Base-by-base conservation (phyloP, 64 coral and sea anemone genomes). In the Montipora foliosa region DNA sequence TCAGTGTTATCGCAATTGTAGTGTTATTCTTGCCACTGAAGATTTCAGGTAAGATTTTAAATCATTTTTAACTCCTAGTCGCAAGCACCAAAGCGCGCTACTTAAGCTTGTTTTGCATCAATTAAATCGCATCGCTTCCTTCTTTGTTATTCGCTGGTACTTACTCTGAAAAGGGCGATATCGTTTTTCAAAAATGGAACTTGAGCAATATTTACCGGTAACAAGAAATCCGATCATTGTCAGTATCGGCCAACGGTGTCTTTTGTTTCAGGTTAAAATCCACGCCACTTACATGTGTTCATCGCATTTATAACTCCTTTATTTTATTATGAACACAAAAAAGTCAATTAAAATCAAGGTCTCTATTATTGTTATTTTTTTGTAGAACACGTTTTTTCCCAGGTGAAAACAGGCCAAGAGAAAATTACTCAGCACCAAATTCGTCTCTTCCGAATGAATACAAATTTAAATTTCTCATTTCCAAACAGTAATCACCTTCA, bases 211-310 rank as follows among this genome's bases (percentile, higher is more conserved):
- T 5, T 67, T 67, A 57, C 11, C 53, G 53, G 6, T 8, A 11
- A 57, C 6, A 57, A 57, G 53, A 57, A 57, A 11, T 57, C 11
- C 53, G 0, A 57, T 57, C 11, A 57, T 57, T 57, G 6, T 57
- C 53, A 57, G 53, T 8, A 57, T 11, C 53, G 0, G 6, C 4
- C 14, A 49, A 25, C 16, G 13, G n/a, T 68, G 44, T 4, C n/a
- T 44, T 57, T 57, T 57, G 53, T 70, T 49, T 69, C 16, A 69
- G 46, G 55, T 15, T 70, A 19, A n/a, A 66, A 62, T 14, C 45
- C 81, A 84, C 81, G 62, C 81, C 45, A 84, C 44, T 84, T 84
- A 68, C 81, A 84, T 69, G 81, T 20, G 6, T 20, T 8, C 44
- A 8, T 17, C 47, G 8, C 14, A 5, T 67, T 84, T 84, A 57